Conservation (phyloP, 2,113 vertebrate species). For the Chloroceryle aenea region DNA sequence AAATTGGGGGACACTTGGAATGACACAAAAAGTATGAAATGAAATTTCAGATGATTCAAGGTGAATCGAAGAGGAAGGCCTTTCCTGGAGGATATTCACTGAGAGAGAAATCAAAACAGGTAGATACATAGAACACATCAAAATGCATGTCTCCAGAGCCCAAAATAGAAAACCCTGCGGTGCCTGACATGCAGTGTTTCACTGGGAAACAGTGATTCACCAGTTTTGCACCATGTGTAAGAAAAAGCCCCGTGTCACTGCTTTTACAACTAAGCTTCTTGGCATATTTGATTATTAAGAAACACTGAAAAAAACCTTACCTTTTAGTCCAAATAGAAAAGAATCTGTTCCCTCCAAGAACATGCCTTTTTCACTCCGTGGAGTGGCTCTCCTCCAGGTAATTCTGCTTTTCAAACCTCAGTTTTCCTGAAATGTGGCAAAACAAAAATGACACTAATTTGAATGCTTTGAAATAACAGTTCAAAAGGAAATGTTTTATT, state of each 20-base stretch:
- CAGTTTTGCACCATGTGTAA: background rate
- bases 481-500: background rate
- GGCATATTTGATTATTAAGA: background rate
- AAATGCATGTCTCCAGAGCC: background rate
- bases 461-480: background rate
- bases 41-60: background rate
- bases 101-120: background rate
- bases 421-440: background rate
- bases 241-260: accelerated
- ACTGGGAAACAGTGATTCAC: background rate
- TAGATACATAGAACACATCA: accelerated
- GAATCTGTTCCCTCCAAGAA: background rate
- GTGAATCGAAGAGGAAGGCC: background rate
- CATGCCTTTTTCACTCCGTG: accelerated
- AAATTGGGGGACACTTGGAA: accelerated
- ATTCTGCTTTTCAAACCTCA: background rate
- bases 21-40: background rate
- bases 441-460: background rate
- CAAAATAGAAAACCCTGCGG: background rate
- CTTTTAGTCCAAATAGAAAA: background rate
- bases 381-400: background rate
- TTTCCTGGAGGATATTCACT: background rate
- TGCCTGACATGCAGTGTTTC: background rate
- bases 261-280: background rate
- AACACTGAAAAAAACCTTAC: background rate